Evolutionary conservation across 1,140 invertebrate genomes (phyloP), one percentile per base, ranked within the genome.

Genomic region (Calosoma granatense): DNA sequence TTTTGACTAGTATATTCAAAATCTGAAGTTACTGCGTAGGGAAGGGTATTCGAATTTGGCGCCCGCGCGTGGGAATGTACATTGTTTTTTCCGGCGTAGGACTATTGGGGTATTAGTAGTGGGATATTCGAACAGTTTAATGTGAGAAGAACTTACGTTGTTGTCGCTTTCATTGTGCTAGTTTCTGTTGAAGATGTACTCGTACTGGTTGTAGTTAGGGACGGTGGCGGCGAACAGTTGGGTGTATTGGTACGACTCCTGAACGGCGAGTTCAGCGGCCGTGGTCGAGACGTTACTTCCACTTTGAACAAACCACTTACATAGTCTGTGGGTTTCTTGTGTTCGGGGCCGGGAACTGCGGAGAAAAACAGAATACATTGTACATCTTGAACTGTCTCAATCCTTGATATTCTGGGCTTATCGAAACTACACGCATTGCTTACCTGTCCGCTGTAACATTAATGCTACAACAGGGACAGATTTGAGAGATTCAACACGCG

Each of bases 271-370:
- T 67, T 69, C 0, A 57, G 43, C 12, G 67, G 66, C 58, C 69
- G 65, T 22, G 81, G 77, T 59, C 79, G 74, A 22, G 80, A 71
- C 22, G 78, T 78, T 51, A 86, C 74, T 65, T 87, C 81, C 51
- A 86, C 75, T 69, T 82, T 81, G 70, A 91, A 90, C 51, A 92
- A 69, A 56, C 86, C 87, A 67, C 81, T 81, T 64, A 92, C 86
- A 70, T 89, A 91, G 67, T 90, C 85, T 57, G 84, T 82, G 21
- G 84, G 79, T 63, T 84, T 87, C 72, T 88, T 89, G 62, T 83
- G 78, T 61, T 85, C 82, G 51, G 82, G 81, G 67, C 79, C 78
- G 72, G 84, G 81, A 74, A 84, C 82, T 83, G 68, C 60, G 75
- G 72, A 53, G 15, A 57, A 41, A 55, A 47, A 47, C 41, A 47